Evolutionary conservation across 1,140 invertebrate species (phyloP), one percentile per base, ranked within the genome.

Genomic region (Sesamia nonagrioides): DNA sequence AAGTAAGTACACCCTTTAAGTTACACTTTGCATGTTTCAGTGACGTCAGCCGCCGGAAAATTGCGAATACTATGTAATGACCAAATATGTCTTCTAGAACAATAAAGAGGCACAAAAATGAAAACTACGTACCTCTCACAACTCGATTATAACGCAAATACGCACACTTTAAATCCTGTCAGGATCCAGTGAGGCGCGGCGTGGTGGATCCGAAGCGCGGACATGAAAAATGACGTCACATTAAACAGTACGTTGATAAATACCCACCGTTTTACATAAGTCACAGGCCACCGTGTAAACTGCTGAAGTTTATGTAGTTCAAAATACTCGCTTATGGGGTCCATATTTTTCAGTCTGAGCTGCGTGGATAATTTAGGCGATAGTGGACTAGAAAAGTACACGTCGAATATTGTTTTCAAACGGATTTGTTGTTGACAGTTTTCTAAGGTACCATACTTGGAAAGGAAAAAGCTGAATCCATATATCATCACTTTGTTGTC

Each of bases 171-270:
- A 69, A 69, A 69, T n/a, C 66, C 66, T 66, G 66, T 27, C 17
- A 61, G 66, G 37, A 66, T 1, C 42, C 66, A 69, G 66, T 69
- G 66, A 69, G 66, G 66, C 66, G 42, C 42, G 2, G 42, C 21
- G 42, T 27, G 21, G 63, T 68, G 21, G 66, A 69, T 69, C 42
- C 42, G 27, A 37, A 15, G 66, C 66, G 66, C 66, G 66, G 66
- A 69, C 66, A 69, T 69, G 66, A 69, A 45, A 69, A 69, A 69
- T 69, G 66, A 33, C 66, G 42, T 33, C 66, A 69, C 66, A 69
- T 69, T 69, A 50, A 69, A n/a, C 66, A 45, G 66, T 21, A 45
- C 66, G 66, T 27, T 69, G 66, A 69, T 69, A 45, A 69, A 69
- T 69, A 50, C 40, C 18, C 66, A n/a, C n/a, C 66, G 66, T 48